Evolutionary conservation across 2,797 vertebrate species (phyloP).

Genomic region (Acomys russatus): DNA sequence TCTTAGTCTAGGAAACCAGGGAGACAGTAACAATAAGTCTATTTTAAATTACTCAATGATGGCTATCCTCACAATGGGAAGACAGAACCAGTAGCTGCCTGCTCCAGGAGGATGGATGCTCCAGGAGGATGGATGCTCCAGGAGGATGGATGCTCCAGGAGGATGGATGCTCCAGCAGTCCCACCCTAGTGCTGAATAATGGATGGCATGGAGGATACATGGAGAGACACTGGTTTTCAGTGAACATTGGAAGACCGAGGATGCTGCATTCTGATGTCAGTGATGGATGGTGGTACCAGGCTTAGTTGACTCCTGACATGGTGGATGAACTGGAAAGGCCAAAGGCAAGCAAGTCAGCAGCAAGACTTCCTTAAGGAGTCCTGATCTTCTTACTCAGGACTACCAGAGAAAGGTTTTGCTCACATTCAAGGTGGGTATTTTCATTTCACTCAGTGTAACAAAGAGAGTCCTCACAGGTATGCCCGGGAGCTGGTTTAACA

Average conservation of each 20-base stretch:
- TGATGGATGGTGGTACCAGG: background rate
- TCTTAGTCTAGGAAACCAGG: slow-evolving; percentile 18
- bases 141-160: background rate
- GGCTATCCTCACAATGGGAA: background rate
- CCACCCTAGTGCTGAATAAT: background rate
- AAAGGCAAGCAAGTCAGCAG: background rate
- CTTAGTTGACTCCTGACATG: no score
- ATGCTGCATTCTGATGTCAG: background rate
- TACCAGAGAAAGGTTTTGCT: background rate
- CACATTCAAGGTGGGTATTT: background rate
- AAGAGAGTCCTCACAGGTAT: background rate
- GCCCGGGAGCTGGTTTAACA: background rate
- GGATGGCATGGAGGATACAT: background rate
- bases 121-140: no score
- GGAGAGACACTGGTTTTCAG: background rate
- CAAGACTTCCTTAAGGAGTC: background rate
- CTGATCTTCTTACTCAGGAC: background rate
- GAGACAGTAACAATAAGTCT: background rate
- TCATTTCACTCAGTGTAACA: background rate
- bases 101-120: background rate
- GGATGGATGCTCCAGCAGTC: background rate
- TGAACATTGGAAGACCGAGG: background rate
- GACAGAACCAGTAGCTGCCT: background rate
- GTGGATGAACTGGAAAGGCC: background rate
- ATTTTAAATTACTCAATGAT: background rate